phyloP scores from a whole-genome alignment of 2,888 invertebrate genomes.

The Euplexia lucipara region DNA sequence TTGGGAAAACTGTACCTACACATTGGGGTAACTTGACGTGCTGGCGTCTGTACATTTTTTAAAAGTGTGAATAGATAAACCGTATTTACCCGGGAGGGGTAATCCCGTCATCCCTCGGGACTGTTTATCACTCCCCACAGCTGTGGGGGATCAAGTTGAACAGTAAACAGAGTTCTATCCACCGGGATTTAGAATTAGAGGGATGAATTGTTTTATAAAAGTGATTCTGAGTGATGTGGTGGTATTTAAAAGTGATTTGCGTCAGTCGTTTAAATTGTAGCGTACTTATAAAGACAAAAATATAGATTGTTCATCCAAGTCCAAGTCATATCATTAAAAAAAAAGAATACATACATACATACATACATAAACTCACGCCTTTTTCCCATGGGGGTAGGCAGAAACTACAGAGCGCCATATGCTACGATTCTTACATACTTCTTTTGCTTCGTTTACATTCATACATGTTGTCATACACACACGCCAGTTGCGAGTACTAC shows the following conservation, averaged over 20 bases:
- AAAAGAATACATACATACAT: too few species aligned
- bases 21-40: too few species aligned
- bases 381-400: too few species aligned
- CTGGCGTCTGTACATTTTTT: too few species aligned
- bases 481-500: too few species aligned
- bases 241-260: slow-evolving; percentile 1
- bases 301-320: neutral
- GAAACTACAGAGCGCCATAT: too few species aligned
- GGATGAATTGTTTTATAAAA: slow-evolving; percentile 53
- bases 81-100: slow-evolving; percentile 18
- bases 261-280: neutral
- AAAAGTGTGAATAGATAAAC: slow-evolving; percentile 53
- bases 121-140: slow-evolving; percentile 74
- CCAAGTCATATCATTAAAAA: too few species aligned
- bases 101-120: slow-evolving; percentile 59
- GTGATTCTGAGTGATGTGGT: slow-evolving; percentile 34
- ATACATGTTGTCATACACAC: too few species aligned
- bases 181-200: slow-evolving; percentile 65
- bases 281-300: neutral
- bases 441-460: too few species aligned
- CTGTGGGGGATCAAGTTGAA: slow-evolving; percentile 63
- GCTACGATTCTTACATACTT: too few species aligned
- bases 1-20: too few species aligned
- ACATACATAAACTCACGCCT: too few species aligned
- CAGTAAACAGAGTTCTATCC: slow-evolving; percentile 69